Conservation (phyloP, 1,140 invertebrate species). For the Hesperophylax magnus region DNA sequence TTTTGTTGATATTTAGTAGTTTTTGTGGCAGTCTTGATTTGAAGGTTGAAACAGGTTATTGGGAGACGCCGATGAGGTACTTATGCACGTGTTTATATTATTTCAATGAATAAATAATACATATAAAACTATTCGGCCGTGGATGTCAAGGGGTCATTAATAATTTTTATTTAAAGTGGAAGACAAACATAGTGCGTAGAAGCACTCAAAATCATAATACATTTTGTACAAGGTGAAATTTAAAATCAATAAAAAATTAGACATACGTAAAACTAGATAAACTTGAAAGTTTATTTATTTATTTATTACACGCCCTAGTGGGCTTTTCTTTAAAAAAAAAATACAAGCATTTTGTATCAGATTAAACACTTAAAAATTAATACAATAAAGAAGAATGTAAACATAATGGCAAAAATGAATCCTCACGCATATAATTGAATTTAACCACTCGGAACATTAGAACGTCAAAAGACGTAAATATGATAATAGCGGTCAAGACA, state of each 20-base stretch:
- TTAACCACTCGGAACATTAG: too few species aligned
- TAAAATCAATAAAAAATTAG: too few species aligned
- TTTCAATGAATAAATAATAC: background rate
- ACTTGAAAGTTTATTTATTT: too few species aligned
- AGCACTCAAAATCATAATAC: background rate
- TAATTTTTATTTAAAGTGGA: background rate
- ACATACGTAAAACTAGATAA: background rate
- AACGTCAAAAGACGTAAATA: too few species aligned
- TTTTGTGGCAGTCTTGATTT: background rate
- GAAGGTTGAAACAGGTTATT: background rate
- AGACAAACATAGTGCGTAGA: background rate
- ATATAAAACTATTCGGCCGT: background rate
- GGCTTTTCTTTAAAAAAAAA: too few species aligned
- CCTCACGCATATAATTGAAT: too few species aligned
- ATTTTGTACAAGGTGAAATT: background rate
- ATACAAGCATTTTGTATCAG: too few species aligned
- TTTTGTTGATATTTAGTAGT: background rate
- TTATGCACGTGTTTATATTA: background rate
- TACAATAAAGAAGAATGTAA: too few species aligned
- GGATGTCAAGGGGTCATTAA: background rate
- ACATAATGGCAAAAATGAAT: too few species aligned
- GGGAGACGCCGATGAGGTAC: background rate
- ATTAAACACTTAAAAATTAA: too few species aligned
- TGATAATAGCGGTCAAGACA: too few species aligned
- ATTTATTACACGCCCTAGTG: too few species aligned